A percentile compares a stretch with the other conserved stretches of the same genome.
Evolutionary conservation across 2,797 vertebrate genomes (phyloP).

Genomic region (Thunnus albacares): DNA sequence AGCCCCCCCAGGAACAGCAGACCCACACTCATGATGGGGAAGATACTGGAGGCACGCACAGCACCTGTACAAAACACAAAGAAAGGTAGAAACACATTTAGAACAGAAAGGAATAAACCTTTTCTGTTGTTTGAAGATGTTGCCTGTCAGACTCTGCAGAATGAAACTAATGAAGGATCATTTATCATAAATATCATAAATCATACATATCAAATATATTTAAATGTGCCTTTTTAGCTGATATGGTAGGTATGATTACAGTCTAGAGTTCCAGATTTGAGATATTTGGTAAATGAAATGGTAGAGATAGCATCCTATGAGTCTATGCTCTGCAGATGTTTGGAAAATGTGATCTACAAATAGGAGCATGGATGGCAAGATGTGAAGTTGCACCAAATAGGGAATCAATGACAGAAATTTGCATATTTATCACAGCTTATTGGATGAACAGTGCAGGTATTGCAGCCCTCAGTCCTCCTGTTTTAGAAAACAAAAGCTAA

Average conservation of each 20-base stretch:
- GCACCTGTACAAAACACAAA: constrained; percentile 85
- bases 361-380: no score
- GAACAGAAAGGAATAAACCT: background rate
- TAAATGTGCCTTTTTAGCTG: background rate
- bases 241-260: no score
- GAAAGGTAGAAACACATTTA: background rate
- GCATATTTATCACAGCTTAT: no score
- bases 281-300: no score
- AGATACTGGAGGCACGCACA: constrained; percentile 97
- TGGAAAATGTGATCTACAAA: no score
- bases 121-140: background rate
- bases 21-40: constrained; percentile 98
- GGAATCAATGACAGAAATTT: no score
- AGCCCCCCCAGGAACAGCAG: constrained; percentile 97
- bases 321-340: no score
- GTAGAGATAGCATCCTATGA: no score
- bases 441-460: background rate
- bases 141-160: background rate
- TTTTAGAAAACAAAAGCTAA: background rate
- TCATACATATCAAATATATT: background rate
- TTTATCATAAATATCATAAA: background rate
- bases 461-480: background rate
- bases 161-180: background rate
- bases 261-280: no score
- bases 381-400: no score